Evolutionary conservation across 2,797 vertebrate species (phyloP), one percentile per base, ranked within the genome.

Genomic region (Yasuhikotakia modesta): DNA sequence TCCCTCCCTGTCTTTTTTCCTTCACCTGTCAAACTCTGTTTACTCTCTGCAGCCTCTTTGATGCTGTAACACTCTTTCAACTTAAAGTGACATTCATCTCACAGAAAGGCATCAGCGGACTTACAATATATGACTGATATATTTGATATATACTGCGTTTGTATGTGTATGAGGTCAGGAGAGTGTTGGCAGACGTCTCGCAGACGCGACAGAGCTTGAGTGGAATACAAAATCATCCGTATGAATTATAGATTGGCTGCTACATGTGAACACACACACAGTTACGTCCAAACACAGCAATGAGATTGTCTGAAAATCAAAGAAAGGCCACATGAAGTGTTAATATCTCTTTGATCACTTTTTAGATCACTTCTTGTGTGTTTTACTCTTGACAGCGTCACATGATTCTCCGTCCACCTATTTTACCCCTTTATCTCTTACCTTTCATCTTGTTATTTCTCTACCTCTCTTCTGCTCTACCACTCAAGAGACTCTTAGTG

Each of bases 241-340:
- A 82, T 90, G 70, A 89, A 90, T 90, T 84, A 90, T 88, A 83
- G 83, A 90, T 88, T 48, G 60, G 2, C 75, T 1, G 10, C 67
- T 48, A 64, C 73, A 70, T 73, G 63, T 17, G 55, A 69, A 66
- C 21, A 68, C 63, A 52, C 67, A 77, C 30, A 32, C 52, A 67
- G 46, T 57, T 11, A 52, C 55, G 61, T 48, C 50, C 70, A 73
- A 35, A 70, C 24, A 78, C 19, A 70, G 16, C 66, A 67, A 52
- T 58, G 12, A 74, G 17, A 21, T n/a, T 55, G 11, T 66, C 27
- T 60, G 17, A 74, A 30, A n/a, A 43, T 10, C 39, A 43, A 60
- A 16, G 13, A 16, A 60, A 63, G 68, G 58, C 30, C 76, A 45
- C 68, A 17, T 53, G 57, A 78, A 78, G 76, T 14, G 67, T 53